These are phyloP conservation scores for Glaucopsyche alexis DNA, from an alignment of 2,888 invertebrate species.

Conservation along the genomic window DNA sequence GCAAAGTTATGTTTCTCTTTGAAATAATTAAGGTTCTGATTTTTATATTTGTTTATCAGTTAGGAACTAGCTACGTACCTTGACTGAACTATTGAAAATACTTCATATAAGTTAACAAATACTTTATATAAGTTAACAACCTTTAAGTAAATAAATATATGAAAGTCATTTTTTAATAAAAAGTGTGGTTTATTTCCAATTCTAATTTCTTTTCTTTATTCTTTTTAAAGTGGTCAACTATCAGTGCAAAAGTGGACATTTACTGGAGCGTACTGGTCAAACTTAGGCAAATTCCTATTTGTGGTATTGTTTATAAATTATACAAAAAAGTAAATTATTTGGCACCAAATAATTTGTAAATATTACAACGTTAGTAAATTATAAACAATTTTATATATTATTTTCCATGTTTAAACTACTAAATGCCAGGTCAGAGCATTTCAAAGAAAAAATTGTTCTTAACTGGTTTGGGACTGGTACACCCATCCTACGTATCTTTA, in stretches of 20 bases:
- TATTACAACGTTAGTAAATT: slow-evolving; percentile 7
- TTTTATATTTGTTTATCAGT: no score
- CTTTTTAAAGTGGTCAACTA: slow-evolving; percentile 5
- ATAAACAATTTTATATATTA: slow-evolving; percentile 2
- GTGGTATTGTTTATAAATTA: slow-evolving; percentile 4
- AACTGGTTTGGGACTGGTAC: background rate
- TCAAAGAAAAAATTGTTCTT: background rate
- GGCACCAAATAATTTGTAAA: background rate
- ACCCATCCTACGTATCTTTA: background rate
- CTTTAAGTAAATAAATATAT: no score
- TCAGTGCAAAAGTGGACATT: background rate
- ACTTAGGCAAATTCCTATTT: background rate
- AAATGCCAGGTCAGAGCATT: background rate
- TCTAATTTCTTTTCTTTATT: background rate
- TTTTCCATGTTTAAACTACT: background rate
- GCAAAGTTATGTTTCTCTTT: no score
- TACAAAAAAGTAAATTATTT: slow-evolving; percentile 4
- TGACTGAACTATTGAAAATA: no score
- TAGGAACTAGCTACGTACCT: no score
- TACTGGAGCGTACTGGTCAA: slow-evolving; percentile 4
- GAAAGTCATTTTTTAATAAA: no score
- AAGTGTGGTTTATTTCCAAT: no score
- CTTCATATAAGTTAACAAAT: no score
- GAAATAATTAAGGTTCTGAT: no score
- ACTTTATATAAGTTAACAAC: no score